These are phyloP conservation scores for Ichneumoninae sp. DNA, from an alignment of 2,888 invertebrate genomes.

Conservation along the genomic window DNA sequence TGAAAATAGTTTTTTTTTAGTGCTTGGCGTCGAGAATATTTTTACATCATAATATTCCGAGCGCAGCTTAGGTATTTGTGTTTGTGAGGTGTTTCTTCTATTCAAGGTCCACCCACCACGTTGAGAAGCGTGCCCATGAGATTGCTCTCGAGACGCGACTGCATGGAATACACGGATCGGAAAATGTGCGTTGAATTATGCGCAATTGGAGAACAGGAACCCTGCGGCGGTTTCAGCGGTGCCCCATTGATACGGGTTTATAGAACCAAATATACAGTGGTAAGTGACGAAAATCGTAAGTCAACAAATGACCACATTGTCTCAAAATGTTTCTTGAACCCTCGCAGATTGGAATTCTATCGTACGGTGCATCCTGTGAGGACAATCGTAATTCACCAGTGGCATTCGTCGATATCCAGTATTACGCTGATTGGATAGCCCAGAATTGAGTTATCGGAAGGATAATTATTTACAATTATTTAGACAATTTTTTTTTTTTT, in stretches of 20 bases:
- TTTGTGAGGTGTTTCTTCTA: slow-evolving; percentile 67
- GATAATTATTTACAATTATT: not conserved
- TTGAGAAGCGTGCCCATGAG: slow-evolving; percentile 89
- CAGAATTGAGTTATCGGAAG: slow-evolving; percentile 85
- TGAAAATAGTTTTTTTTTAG: too few species aligned
- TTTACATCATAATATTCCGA: not conserved
- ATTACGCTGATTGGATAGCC: slow-evolving; percentile 91
- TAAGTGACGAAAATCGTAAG: slow-evolving; percentile 76
- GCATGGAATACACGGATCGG: slow-evolving; percentile 87
- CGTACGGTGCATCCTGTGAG: slow-evolving; percentile 92
- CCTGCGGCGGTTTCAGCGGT: slow-evolving; percentile 92
- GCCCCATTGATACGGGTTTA: slow-evolving; percentile 89
- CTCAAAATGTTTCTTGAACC: slow-evolving; percentile 17
- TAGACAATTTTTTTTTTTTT: not conserved
- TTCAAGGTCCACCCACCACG: slow-evolving; percentile 77
- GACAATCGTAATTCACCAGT: slow-evolving; percentile 90
- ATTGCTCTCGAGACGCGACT: slow-evolving; percentile 88
- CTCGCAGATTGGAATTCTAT: slow-evolving; percentile 90
- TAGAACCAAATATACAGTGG: slow-evolving; percentile 88
- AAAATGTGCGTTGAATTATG: slow-evolving; percentile 89
- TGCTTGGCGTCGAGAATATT: not conserved
- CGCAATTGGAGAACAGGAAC: slow-evolving; percentile 90
- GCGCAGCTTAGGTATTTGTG: too few species aligned
- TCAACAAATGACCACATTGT: not conserved
- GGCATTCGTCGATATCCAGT: slow-evolving; percentile 91